Evolutionary conservation across 2,888 invertebrate genomes (phyloP).

Genomic region (Hyposoter dolosus): DNA sequence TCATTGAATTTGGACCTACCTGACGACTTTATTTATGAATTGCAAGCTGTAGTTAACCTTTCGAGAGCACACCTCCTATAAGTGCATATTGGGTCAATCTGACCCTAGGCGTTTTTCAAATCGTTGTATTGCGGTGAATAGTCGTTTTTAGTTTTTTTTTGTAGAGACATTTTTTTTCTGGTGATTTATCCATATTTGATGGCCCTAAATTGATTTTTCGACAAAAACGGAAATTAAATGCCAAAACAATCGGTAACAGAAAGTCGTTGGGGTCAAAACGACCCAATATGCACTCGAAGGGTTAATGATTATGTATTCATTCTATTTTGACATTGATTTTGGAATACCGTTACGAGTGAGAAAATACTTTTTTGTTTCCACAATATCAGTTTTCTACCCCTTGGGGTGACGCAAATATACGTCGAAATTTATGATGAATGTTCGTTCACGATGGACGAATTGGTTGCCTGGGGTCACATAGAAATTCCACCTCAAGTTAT

Average conservation of each 20-base stretch:
- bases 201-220: no score
- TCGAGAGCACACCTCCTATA: no score
- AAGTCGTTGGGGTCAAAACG: no score
- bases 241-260: no score
- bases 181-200: no score
- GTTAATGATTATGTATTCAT: neutral
- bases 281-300: no score
- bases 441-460: constrained; percentile 97
- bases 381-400: constrained; percentile 90
- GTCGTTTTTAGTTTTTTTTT: no score
- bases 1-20: neutral
- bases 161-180: no score
- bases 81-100: no score
- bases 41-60: neutral
- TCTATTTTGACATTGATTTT: neutral
- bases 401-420: constrained; percentile 94
- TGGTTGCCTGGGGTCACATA: constrained; percentile 97
- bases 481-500: constrained; percentile 93
- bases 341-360: neutral
- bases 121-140: no score
- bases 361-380: constrained; percentile 8
- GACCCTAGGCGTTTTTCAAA: no score
- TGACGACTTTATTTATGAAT: neutral
- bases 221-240: no score
- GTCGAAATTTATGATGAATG: constrained; percentile 99